Percentiles rank a stretch among this genome's conserved stretches.
phyloP scores from a whole-genome alignment of 2,797 vertebrate genomes.

The Anisognathus igniventris region DNA sequence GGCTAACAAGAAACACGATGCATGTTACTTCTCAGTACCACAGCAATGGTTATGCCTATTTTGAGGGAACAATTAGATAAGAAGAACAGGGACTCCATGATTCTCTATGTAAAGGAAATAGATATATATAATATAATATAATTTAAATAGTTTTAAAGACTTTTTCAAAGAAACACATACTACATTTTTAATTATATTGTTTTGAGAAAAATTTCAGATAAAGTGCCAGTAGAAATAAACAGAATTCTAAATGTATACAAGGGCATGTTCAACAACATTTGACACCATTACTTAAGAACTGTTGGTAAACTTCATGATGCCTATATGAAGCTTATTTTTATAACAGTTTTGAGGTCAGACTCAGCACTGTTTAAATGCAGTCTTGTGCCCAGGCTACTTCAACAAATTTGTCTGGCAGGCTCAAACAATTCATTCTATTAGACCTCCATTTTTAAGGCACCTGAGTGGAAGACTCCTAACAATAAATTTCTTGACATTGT shows the following conservation, averaged over 20 bases:
- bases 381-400: not conserved
- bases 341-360: not conserved
- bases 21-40: not conserved
- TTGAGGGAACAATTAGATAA: not conserved
- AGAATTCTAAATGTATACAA: not conserved
- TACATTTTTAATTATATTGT: not conserved
- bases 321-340: not conserved
- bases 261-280: not conserved
- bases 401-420: not conserved
- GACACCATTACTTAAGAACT: not conserved
- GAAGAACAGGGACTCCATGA: not conserved
- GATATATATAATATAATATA: not conserved
- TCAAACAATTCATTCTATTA: not conserved
- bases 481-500: not conserved
- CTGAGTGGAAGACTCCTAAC: not conserved
- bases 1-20: not conserved
- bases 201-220: not conserved
- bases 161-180: fast-evolving
- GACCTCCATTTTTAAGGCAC: not conserved
- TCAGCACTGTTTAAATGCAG: not conserved
- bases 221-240: not conserved
- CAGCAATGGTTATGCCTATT: not conserved
- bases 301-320: not conserved
- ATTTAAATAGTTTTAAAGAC: not conserved
- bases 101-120: not conserved